Conservation (phyloP, 2,888 invertebrate species). For the Synanthedon vespiformis region DNA sequence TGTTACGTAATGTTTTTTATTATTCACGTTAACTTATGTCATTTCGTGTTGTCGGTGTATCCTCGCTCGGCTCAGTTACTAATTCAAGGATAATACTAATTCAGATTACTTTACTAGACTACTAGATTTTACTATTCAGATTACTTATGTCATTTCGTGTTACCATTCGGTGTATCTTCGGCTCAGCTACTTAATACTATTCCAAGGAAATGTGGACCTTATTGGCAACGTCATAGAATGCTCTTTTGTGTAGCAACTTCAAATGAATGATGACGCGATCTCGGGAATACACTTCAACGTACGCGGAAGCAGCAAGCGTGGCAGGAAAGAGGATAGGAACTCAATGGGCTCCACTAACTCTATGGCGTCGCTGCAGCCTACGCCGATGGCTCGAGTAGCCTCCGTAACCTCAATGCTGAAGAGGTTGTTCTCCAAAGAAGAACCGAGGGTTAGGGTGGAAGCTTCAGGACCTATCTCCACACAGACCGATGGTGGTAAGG, state of each 20-base stretch:
- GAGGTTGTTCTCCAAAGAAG: constrained; percentile 82
- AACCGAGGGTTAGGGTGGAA: constrained; percentile 54
- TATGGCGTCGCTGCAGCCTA: constrained; percentile 74
- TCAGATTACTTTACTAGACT: too few species aligned
- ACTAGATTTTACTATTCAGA: too few species aligned
- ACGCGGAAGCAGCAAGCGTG: constrained; percentile 57
- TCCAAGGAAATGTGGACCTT: too few species aligned
- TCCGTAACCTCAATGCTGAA: constrained; percentile 84
- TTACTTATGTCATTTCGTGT: too few species aligned
- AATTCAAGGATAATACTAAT: too few species aligned
- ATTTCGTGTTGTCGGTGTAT: too few species aligned
- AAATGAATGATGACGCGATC: constrained; percentile 75
- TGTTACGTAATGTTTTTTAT: too few species aligned
- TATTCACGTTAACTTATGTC: too few species aligned
- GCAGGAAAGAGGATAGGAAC: constrained; percentile 52
- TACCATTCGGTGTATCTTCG: too few species aligned
- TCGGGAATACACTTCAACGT: constrained; percentile 82
- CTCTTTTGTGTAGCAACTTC: constrained; percentile 43
- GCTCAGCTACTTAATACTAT: too few species aligned
- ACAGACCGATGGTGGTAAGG: constrained; percentile 62
- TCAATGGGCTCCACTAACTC: constrained; percentile 63
- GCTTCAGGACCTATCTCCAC: constrained; percentile 17
- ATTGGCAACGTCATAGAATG: too few species aligned
- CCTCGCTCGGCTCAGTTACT: too few species aligned
- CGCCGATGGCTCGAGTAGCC: constrained; percentile 76